Evolutionary conservation across 2,113 vertebrate genomes (phyloP).

Genomic region (Crotalus viridis): DNA sequence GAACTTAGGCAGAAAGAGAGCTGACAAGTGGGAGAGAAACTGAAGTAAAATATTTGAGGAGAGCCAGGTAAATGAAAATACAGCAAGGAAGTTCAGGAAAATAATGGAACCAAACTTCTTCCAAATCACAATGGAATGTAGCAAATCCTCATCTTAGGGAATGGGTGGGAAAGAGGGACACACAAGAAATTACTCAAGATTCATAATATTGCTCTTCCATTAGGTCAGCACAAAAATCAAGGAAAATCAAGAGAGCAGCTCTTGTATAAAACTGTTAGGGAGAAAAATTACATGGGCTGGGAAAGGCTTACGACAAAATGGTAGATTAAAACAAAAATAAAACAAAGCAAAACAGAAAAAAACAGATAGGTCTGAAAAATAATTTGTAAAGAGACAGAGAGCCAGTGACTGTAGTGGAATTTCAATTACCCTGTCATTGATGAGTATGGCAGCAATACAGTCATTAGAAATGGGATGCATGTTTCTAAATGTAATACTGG

Average conservation of each 20-base stretch:
- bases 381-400: constrained; percentile 60
- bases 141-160: neutral
- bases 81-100: neutral
- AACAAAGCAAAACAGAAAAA: constrained; percentile 6
- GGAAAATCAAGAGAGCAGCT: constrained; percentile 49
- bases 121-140: neutral
- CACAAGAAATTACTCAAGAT: constrained; percentile 39
- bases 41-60: neutral
- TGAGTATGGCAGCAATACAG: constrained; percentile 62
- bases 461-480: constrained; percentile 64
- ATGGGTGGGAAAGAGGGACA: neutral
- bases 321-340: neutral
- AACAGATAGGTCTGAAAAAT: constrained; percentile 44
- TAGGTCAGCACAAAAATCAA: constrained; percentile 53
- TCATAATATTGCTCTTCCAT: constrained; percentile 48
- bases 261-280: constrained; percentile 43
- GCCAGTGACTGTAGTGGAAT: constrained; percentile 58
- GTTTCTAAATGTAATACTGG: constrained; percentile 57
- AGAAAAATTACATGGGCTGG: constrained; percentile 6
- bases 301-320: neutral
- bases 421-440: constrained; percentile 70
- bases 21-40: neutral
- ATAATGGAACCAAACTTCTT: neutral
- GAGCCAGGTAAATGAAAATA: neutral
- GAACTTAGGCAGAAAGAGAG: neutral